Base-by-base conservation (phyloP, 2,797 vertebrate species). In the Varecia variegata region DNA sequence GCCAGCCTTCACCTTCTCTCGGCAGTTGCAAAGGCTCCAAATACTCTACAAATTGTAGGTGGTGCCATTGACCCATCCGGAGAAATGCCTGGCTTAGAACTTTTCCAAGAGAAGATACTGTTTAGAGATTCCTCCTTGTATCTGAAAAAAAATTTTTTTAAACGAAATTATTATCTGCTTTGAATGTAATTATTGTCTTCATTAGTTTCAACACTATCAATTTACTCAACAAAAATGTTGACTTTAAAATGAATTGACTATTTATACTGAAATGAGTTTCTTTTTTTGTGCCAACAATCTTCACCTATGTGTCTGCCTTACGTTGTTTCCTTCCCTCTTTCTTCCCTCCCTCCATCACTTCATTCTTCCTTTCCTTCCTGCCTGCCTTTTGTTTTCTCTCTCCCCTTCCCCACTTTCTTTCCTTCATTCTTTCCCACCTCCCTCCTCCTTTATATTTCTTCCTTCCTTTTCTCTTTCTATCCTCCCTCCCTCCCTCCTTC, bases 181-280 rank as follows among this genome's bases (percentile, higher is more conserved):
- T 91, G 38, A 84, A 54, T 45, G 25, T 3, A 47, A 38, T 65
- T 58, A 35, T 10, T 79, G 25, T 76, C 90, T 65, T 43, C 45
- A 85, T 94, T 94, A n/a, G 94, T 86, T 94, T 67, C 4, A 52
- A 76, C 23, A 70, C 17, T 32, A 50, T 52, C 40, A 52, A 60
- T 93, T 74, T 83, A 79, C 50, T 80, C 25, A n/a, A 32, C 62
- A 73, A 58, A 94, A 89, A 77, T 45, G 43, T 1, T 90, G 17
- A 10, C n/a, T 73, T 92, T 45, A 30, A 50, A 58, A 56, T 84
- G 27, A 73, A 70, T 7, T 35, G 32, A 73, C 45, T 38, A n/a
- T 60, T 67, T 35, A 14, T n/a, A 50, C 32, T 1, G n/a, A 81
- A 56, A 38, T 18, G 38, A 30, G 47, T 38, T 60, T 68, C 3